These are phyloP conservation scores for Creontiades dilutus DNA, from an alignment of 2,888 invertebrate species.

Conservation along the genomic window DNA sequence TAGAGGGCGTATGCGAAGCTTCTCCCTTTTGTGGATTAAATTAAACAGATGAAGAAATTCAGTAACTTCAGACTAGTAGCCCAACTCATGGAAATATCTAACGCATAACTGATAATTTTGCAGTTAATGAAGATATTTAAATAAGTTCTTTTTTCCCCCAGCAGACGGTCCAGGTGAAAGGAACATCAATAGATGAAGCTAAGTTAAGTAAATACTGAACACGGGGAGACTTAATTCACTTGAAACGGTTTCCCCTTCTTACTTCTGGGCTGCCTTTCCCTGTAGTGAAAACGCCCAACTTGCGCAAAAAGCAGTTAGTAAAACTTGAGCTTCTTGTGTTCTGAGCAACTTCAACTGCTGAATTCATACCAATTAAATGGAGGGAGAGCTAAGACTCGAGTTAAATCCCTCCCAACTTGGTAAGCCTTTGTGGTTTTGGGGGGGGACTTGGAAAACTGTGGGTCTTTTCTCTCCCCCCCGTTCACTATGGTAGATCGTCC, in stretches of 20 bases:
- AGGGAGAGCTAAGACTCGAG: conserved; percentile 5
- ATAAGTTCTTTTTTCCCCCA: too few species aligned
- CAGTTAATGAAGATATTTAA: too few species aligned
- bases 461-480: not conserved
- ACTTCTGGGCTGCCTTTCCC: not conserved
- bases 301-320: conserved; percentile 28
- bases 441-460: conserved; percentile 30
- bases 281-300: not conserved
- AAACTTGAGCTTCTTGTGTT: conserved; percentile 53
- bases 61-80: too few species aligned
- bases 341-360: conserved; percentile 33
- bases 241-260: conserved; percentile 8
- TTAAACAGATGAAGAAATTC: too few species aligned
- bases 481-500: not conserved
- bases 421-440: conserved; percentile 21
- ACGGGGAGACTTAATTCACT: not conserved
- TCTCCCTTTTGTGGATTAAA: too few species aligned
- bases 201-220: not conserved
- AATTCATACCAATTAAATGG: conserved; percentile 60
- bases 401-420: conserved; percentile 5
- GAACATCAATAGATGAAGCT: not conserved
- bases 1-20: too few species aligned
- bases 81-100: too few species aligned
- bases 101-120: too few species aligned
- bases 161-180: too few species aligned